These are phyloP conservation scores for Eulemur macaco DNA, from an alignment of 2,113 vertebrate genomes.

Conservation along the genomic window DNA sequence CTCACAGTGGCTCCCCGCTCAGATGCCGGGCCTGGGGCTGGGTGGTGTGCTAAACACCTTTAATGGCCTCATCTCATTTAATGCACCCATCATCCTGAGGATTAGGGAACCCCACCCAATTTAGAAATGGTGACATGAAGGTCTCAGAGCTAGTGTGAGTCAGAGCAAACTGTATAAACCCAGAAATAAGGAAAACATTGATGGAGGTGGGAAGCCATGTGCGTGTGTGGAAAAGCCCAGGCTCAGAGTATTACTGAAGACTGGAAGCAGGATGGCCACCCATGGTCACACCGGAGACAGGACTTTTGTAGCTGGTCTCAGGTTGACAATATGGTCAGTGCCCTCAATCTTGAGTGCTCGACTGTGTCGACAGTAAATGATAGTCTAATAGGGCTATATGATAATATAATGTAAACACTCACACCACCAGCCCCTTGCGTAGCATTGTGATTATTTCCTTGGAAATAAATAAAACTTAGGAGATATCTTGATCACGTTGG, in stretches of 20 bases:
- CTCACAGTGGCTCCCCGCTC: neutral
- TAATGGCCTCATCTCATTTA: neutral
- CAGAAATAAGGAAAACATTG: neutral
- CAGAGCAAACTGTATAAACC: neutral
- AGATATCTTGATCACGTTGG: neutral
- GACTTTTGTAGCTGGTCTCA: neutral
- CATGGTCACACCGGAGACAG: neutral
- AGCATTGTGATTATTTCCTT: neutral
- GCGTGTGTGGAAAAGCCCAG: neutral
- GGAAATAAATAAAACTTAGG: neutral
- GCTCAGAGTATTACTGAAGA: neutral
- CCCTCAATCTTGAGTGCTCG: neutral
- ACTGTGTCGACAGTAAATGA: neutral
- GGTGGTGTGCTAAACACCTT: neutral
- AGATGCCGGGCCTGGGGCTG: rapidly evolving
- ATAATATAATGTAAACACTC: neutral
- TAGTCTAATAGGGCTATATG: neutral
- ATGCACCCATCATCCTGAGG: neutral
- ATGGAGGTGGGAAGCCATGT: neutral
- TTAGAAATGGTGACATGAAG: neutral
- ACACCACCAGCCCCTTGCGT: neutral
- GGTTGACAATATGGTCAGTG: neutral
- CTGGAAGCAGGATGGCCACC: neutral
- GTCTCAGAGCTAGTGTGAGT: neutral
- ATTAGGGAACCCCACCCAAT: neutral